Conservation (phyloP, 2,113 vertebrate genomes). For the Cinclus mexicanus region DNA sequence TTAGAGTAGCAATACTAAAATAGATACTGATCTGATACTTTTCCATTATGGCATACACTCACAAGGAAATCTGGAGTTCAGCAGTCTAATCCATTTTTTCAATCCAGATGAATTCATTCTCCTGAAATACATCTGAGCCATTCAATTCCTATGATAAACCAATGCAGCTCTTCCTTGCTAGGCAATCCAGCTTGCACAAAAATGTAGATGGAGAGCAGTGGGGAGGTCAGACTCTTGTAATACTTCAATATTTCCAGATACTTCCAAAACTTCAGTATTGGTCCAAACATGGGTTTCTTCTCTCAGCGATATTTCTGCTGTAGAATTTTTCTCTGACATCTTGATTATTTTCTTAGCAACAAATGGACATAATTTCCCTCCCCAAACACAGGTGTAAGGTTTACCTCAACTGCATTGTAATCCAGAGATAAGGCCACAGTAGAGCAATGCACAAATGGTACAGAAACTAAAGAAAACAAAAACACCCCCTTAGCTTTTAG, state of each 20-base stretch:
- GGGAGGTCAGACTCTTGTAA: background rate
- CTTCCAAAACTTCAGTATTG: too few relatives aligned
- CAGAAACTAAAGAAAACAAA: background rate
- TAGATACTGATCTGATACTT: background rate
- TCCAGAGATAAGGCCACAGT: background rate
- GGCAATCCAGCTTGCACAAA: background rate
- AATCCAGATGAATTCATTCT: background rate
- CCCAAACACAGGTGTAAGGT: background rate
- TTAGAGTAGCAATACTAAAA: background rate
- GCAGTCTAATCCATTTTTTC: background rate
- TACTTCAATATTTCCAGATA: background rate
- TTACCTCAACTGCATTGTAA: background rate
- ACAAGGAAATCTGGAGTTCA: background rate
- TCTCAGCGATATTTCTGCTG: background rate
- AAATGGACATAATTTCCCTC: background rate
- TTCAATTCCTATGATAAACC: background rate
- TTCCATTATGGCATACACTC: background rate
- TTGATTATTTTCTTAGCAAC: background rate
- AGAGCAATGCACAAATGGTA: background rate
- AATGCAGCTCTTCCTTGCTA: background rate
- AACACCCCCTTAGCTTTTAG: background rate
- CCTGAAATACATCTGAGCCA: background rate
- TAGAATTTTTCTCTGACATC: background rate
- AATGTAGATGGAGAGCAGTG: background rate
- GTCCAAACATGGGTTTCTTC: background rate